Percentiles rank a stretch among this genome's conserved stretches.
Evolutionary conservation across 2,113 vertebrate species (phyloP).

Genomic region (Crotalus helleri): DNA sequence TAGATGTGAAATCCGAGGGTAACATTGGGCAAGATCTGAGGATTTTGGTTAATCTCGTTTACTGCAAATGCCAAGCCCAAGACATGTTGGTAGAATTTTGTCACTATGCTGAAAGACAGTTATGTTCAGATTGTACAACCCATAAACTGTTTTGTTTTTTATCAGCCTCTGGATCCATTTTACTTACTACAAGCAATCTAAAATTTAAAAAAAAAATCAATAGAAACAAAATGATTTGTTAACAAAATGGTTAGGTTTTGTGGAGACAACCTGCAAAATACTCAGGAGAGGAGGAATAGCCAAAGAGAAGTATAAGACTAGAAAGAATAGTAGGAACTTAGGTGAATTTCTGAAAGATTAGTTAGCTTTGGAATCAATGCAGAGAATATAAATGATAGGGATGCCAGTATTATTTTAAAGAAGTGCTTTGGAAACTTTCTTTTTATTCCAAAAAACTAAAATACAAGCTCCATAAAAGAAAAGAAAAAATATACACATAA

Average conservation of each 20-base stretch:
- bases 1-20: neutral
- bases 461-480: too few relatives aligned
- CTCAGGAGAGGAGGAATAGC: neutral
- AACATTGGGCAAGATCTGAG: neutral
- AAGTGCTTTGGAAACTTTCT: neutral
- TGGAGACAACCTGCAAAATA: neutral
- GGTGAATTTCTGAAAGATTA: neutral
- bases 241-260: neutral
- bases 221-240: neutral
- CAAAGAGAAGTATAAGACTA: neutral
- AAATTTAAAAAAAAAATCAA: neutral
- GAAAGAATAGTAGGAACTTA: neutral
- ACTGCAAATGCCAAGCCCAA: neutral
- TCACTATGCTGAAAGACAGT: neutral
- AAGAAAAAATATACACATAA: too few relatives aligned
- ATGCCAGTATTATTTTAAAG: neutral
- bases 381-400: neutral
- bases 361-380: neutral
- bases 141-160: neutral
- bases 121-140: neutral
- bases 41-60: neutral
- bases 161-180: neutral
- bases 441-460: neutral
- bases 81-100: neutral
- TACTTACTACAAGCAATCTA: neutral